phyloP scores from a whole-genome alignment of 2,113 vertebrate species.

The Hemiscyllium ocellatum region DNA sequence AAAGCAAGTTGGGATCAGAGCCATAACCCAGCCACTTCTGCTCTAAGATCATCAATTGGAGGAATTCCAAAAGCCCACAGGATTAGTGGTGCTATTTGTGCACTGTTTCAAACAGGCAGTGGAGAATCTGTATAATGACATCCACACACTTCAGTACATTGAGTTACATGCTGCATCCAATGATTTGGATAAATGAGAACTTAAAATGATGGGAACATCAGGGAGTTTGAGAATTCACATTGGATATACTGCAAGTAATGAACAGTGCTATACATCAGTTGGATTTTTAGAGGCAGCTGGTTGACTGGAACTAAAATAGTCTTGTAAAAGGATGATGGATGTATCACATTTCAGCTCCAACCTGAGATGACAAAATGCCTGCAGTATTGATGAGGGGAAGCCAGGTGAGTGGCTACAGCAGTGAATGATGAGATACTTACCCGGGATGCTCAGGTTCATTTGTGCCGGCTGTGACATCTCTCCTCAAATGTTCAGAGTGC shows the following conservation, averaged over 20 bases:
- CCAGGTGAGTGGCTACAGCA: background rate
- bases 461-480: slow-evolving; percentile 77
- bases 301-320: background rate
- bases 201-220: background rate
- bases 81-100: background rate
- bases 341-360: background rate
- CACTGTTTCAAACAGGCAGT: background rate
- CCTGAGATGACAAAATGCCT: too few species aligned
- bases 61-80: background rate
- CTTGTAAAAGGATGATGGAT: background rate
- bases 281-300: background rate
- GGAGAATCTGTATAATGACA: background rate
- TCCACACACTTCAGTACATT: background rate
- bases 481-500: background rate
- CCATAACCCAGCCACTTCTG: background rate
- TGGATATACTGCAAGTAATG: background rate
- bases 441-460: slow-evolving; percentile 73
- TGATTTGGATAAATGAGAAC: background rate
- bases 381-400: too few species aligned
- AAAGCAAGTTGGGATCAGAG: background rate
- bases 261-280: background rate
- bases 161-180: background rate
- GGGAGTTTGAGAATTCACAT: background rate
- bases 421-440: slow-evolving; percentile 51
- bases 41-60: background rate